phyloP scores from a whole-genome alignment of 2,797 vertebrate genomes.

The Enteromius mattozi region DNA sequence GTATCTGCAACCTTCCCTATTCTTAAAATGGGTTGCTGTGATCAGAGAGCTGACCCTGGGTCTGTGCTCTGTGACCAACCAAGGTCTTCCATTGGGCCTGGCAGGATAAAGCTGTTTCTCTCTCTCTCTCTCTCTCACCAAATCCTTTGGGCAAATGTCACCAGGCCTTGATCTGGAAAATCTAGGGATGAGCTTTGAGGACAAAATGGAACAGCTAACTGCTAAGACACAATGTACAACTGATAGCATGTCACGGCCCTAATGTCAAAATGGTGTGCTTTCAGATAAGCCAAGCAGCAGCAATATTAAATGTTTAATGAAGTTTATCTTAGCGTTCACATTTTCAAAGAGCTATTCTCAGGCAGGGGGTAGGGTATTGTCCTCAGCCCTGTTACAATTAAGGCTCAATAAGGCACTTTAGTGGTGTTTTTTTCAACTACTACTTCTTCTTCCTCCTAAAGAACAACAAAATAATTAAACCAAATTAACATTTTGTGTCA shows the following conservation, averaged over 20 bases:
- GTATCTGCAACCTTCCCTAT: constrained; percentile 28
- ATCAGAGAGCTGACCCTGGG: constrained; percentile 51
- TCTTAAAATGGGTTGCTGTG: constrained; percentile 46
- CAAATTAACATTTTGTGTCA: background rate
- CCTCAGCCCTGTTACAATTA: background rate
- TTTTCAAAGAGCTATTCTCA: constrained; percentile 5
- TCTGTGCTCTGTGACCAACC: constrained; percentile 9
- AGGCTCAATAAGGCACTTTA: background rate
- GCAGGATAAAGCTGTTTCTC: constrained; percentile 41
- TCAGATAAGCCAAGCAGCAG: constrained; percentile 3
- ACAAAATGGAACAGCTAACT: constrained; percentile 6
- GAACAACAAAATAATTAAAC: background rate
- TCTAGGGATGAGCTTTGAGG: constrained; percentile 32
- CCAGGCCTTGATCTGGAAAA: constrained; percentile 35
- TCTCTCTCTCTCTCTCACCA: background rate
- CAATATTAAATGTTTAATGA: constrained; percentile 28
- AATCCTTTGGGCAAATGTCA: constrained; percentile 40
- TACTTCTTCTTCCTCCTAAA: background rate
- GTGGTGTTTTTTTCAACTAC: background rate
- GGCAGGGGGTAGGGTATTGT: background rate
- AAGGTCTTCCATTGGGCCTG: constrained; percentile 24
- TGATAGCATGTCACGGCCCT: background rate
- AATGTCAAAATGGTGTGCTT: background rate
- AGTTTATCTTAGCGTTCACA: constrained; percentile 7
- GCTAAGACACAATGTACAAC: background rate